phyloP scores from a whole-genome alignment of 23 tunicate genomes.

The Phallusia fumigata region DNA sequence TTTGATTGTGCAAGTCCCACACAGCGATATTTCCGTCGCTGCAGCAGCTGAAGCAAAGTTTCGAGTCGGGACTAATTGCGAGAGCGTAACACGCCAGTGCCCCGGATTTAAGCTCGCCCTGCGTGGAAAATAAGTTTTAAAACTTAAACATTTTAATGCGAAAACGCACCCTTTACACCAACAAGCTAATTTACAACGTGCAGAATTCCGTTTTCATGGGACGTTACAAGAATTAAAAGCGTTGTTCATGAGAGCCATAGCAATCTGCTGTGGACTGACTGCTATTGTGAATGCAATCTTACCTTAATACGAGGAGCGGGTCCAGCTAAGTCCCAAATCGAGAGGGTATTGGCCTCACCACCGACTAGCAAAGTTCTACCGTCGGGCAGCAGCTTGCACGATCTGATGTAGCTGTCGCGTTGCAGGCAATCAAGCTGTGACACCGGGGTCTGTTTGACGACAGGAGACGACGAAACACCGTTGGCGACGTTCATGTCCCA shows the following conservation, averaged over 20 bases:
- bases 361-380: slow-evolving; percentile 91
- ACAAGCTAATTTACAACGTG: too few species aligned
- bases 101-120: slow-evolving; percentile 56
- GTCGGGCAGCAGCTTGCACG: slow-evolving; percentile 89
- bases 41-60: slow-evolving; percentile 81
- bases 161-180: too few species aligned
- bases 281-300: not conserved
- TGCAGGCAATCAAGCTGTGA: slow-evolving; percentile 85
- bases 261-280: too few species aligned
- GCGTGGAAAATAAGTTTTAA: slow-evolving; percentile 14
- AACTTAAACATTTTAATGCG: not conserved
- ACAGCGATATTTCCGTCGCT: slow-evolving; percentile 83
- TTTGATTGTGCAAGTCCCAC: slow-evolving; percentile 79
- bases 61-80: slow-evolving; percentile 76
- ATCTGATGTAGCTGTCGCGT: slow-evolving; percentile 85
- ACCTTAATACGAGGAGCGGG: slow-evolving; percentile 55
- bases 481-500: slow-evolving; percentile 80
- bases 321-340: slow-evolving; percentile 88
- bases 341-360: slow-evolving; percentile 85
- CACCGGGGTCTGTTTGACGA: slow-evolving; percentile 76
- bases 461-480: slow-evolving; percentile 26
- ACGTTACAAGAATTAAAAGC: too few species aligned
- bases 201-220: too few species aligned
- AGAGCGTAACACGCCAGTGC: slow-evolving; percentile 78
- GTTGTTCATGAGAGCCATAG: too few species aligned